Evolutionary conservation across 2,888 invertebrate genomes (phyloP).

Genomic region (Mesoligia furuncula): DNA sequence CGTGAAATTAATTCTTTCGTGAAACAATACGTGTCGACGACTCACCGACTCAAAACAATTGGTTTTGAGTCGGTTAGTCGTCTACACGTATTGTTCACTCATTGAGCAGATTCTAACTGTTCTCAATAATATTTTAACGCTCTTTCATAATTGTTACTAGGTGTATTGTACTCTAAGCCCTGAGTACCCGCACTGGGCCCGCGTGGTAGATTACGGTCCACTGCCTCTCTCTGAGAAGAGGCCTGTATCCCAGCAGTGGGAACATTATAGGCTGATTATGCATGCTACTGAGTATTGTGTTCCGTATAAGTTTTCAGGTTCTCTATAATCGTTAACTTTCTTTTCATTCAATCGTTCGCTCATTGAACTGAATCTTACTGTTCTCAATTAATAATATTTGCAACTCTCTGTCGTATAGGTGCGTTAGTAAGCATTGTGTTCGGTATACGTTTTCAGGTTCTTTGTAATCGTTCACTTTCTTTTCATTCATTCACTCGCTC

Average conservation of each 20-base stretch:
- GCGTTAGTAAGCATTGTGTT: slow-evolving; percentile 11
- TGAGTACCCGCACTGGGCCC: too few species aligned
- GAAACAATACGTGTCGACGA: too few species aligned
- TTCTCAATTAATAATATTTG: slow-evolving; percentile 22
- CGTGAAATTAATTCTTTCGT: slow-evolving; percentile 66
- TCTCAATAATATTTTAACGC: slow-evolving; percentile 30
- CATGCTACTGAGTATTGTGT: background rate
- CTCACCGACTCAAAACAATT: too few species aligned
- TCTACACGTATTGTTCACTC: slow-evolving; percentile 43
- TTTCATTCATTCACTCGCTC: background rate
- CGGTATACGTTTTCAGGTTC: background rate
- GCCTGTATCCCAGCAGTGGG: too few species aligned
- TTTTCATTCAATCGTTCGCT: background rate
- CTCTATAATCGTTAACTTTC: background rate
- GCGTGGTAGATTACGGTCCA: too few species aligned
- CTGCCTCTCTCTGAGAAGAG: too few species aligned
- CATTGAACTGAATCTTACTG: slow-evolving; percentile 3
- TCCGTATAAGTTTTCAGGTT: background rate
- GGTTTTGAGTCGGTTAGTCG: slow-evolving; percentile 49
- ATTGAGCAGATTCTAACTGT: slow-evolving; percentile 50
- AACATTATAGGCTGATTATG: too few species aligned
- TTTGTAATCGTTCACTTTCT: slow-evolving; percentile 2
- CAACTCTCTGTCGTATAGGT: slow-evolving; percentile 9
- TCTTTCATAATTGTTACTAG: slow-evolving; percentile 12
- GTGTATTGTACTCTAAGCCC: too few species aligned